These are phyloP conservation scores for Fragum fragum DNA, from an alignment of 2,888 invertebrate genomes.

Conservation along the genomic window DNA sequence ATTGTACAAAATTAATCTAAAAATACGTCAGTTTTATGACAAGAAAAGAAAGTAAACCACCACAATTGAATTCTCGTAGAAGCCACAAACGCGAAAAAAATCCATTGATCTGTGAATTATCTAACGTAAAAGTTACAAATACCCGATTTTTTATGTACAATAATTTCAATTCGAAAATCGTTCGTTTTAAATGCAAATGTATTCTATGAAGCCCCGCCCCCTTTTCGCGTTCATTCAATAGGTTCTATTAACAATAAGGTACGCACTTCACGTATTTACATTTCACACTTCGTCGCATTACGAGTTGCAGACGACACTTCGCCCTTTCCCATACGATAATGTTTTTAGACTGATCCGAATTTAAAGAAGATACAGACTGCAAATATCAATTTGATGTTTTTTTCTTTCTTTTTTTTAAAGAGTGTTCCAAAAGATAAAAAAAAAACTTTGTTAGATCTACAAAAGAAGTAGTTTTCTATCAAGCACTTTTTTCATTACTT, in stretches of 20 bases:
- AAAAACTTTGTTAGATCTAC: too few relatives aligned
- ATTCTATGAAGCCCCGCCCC: conserved; percentile 13
- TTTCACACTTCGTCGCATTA: background rate
- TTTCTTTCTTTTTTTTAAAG: too few relatives aligned
- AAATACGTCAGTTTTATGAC: too few relatives aligned
- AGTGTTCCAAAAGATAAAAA: too few relatives aligned
- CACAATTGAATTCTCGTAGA: too few relatives aligned
- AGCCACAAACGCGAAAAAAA: background rate
- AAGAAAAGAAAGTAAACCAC: too few relatives aligned
- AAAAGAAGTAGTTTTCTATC: too few relatives aligned
- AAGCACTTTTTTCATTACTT: too few relatives aligned
- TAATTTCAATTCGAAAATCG: conserved; percentile 6
- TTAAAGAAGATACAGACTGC: too few relatives aligned
- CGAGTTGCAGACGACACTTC: background rate
- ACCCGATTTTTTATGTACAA: background rate
- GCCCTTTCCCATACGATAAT: background rate
- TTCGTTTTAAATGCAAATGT: conserved; percentile 16
- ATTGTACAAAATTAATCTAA: too few relatives aligned
- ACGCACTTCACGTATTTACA: background rate
- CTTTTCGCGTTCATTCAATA: conserved; percentile 7
- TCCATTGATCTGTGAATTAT: background rate
- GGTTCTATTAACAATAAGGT: background rate
- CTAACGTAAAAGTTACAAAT: background rate
- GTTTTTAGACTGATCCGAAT: too few relatives aligned
- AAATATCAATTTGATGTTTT: too few relatives aligned